A percentile compares a stretch with the other conserved stretches of the same genome.
Evolutionary conservation across 2,888 invertebrate species (phyloP).

Genomic region (Dryadula phaetusa): DNA sequence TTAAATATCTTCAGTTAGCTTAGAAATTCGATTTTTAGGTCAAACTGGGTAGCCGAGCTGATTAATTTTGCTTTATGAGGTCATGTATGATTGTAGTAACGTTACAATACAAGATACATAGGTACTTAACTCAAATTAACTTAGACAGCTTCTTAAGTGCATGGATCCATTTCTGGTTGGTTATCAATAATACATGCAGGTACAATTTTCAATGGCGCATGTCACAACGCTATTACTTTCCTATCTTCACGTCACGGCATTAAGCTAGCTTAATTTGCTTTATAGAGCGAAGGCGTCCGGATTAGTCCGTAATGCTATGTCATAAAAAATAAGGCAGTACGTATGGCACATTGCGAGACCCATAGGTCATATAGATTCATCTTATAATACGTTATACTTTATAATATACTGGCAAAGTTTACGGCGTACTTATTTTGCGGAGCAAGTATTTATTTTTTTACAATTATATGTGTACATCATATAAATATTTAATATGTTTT

Average conservation of each 20-base stretch:
- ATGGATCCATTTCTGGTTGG: not conserved
- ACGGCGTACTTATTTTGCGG: not conserved
- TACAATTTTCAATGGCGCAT: too few species aligned
- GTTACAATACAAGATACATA: not conserved
- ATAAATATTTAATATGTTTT: not conserved
- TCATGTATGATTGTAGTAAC: not conserved
- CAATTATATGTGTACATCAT: not conserved
- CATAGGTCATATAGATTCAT: constrained; percentile 20
- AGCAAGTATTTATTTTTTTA: not conserved
- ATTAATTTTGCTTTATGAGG: not conserved
- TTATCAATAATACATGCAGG: not conserved
- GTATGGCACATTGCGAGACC: constrained; percentile 6
- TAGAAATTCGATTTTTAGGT: not conserved
- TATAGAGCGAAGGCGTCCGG: constrained; percentile 34
- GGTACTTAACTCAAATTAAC: not conserved
- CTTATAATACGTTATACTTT: constrained; percentile 11
- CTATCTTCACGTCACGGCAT: constrained; percentile 21
- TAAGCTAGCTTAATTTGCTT: constrained; percentile 41
- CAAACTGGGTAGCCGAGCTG: not conserved
- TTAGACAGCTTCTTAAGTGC: not conserved
- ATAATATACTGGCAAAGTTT: constrained; percentile 9
- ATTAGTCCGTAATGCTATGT: constrained; percentile 33
- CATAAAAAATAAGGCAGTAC: constrained; percentile 22
- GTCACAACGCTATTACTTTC: not conserved
- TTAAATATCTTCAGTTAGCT: constrained; percentile 7